A percentile compares a stretch with the other conserved stretches of the same genome.
These are phyloP conservation scores for Dasyprocta punctata DNA, from an alignment of 2,113 vertebrate species.

Conservation along the genomic window DNA sequence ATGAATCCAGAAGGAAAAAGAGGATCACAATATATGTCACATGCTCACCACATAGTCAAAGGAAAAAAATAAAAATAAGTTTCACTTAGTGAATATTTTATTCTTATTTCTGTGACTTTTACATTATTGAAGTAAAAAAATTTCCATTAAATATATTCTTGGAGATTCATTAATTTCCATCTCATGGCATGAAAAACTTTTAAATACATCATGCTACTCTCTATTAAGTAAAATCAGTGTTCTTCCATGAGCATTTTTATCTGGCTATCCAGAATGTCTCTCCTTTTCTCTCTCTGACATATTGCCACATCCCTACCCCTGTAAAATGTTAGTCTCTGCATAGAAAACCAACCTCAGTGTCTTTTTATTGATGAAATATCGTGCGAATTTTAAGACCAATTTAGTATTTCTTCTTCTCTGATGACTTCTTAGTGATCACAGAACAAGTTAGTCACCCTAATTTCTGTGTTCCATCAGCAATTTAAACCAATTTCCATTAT, in stretches of 20 bases:
- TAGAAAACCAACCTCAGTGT: background rate
- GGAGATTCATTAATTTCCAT: background rate
- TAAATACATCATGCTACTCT: background rate
- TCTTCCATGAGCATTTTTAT: background rate
- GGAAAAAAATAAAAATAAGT: background rate
- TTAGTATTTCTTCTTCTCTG: background rate
- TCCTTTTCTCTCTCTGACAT: background rate
- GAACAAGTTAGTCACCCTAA: background rate
- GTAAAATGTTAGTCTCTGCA: background rate
- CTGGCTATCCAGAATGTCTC: background rate
- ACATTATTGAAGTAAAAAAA: background rate
- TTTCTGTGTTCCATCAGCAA: background rate
- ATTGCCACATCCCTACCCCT: background rate
- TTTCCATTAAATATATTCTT: background rate
- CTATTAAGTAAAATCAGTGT: background rate
- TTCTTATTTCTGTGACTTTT: background rate
- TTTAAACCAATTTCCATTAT: background rate
- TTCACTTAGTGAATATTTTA: background rate
- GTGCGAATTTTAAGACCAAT: background rate
- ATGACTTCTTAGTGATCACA: background rate
- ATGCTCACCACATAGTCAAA: background rate
- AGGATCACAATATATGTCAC: background rate
- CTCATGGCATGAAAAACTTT: background rate
- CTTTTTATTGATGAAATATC: background rate
- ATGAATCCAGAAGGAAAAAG: background rate